Evolutionary conservation across 2,888 invertebrate species (phyloP).

Genomic region (Noctua janthe): DNA sequence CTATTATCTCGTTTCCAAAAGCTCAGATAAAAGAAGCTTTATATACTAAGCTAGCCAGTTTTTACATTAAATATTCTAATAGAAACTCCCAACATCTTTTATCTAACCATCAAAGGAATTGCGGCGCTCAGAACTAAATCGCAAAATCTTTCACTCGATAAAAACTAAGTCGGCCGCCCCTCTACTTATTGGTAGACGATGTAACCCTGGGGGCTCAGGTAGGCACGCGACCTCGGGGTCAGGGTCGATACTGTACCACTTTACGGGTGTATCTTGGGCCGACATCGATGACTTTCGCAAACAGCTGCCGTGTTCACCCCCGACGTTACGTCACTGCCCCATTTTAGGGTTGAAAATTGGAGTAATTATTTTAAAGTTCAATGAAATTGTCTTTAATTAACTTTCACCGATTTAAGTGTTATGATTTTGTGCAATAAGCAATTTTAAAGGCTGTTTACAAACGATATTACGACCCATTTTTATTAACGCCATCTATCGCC

Average conservation of each 20-base stretch:
- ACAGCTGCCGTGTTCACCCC: conserved; percentile 63
- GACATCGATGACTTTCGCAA: conserved; percentile 77
- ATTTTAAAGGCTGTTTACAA: background rate
- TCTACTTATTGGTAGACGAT: conserved; percentile 69
- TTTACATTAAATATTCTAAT: conserved; percentile 8
- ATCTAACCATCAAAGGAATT: conserved; percentile 25
- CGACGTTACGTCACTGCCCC: conserved; percentile 48
- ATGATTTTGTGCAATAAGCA: background rate
- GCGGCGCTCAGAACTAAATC: conserved; percentile 26
- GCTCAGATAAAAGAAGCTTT: background rate
- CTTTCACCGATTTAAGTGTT: background rate
- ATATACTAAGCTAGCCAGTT: conserved; percentile 2
- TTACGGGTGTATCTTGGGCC: conserved; percentile 64
- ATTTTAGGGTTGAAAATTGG: conserved; percentile 38
- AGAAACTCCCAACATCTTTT: conserved; percentile 10
- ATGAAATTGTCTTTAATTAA: background rate
- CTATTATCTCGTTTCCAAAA: conserved; percentile 8
- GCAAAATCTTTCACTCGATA: conserved; percentile 45
- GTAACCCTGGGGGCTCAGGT: conserved; percentile 76
- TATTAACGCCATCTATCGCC: conserved; percentile 73
- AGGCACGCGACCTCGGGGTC: conserved; percentile 83
- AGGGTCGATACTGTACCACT: conserved; percentile 72
- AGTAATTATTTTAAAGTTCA: conserved; percentile 8
- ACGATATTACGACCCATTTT: background rate
- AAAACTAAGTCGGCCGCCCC: conserved; percentile 43